Percentiles rank a stretch among this genome's conserved stretches.
These are phyloP conservation scores for Isaurus tuberculatus DNA, from an alignment of 92 coral and sea anemone genomes.

Conservation along the genomic window DNA sequence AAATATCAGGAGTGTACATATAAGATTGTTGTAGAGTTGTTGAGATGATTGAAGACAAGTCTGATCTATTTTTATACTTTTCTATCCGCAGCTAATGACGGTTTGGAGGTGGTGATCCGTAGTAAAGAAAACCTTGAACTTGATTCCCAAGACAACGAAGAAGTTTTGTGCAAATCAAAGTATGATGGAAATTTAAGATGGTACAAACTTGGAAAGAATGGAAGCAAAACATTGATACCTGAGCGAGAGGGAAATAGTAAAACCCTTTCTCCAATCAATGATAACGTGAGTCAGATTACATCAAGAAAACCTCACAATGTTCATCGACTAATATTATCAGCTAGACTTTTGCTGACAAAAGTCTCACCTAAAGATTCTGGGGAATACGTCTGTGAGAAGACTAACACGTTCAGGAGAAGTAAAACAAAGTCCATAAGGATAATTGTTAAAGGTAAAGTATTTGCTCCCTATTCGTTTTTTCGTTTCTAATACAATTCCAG, in stretches of 20 bases:
- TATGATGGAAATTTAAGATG: slow-evolving; percentile 58
- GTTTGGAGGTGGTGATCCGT: background rate
- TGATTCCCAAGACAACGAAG: slow-evolving; percentile 41
- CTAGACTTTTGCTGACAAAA: slow-evolving; percentile 28
- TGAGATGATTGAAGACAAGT: no score
- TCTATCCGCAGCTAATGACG: slow-evolving; percentile 3
- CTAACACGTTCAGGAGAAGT: slow-evolving; percentile 48
- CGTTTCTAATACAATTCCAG: no score
- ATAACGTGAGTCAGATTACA: background rate
- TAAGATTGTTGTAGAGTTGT: no score
- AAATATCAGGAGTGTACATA: no score
- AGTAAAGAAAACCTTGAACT: background rate
- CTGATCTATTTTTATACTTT: background rate
- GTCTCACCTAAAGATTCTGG: slow-evolving; percentile 68
- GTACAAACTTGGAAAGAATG: slow-evolving; percentile 57
- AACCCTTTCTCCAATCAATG: no score
- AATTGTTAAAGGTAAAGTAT: slow-evolving; percentile 65
- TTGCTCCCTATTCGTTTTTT: background rate
- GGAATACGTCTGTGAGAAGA: slow-evolving; percentile 73
- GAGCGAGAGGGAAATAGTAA: background rate
- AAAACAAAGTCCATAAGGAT: slow-evolving; percentile 52
- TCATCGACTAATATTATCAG: background rate
- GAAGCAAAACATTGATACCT: slow-evolving; percentile 13
- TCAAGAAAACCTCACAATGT: background rate
- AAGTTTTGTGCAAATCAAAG: slow-evolving; percentile 49